Conservation (phyloP, 2,797 vertebrate species). For the Balearica regulorum region DNA sequence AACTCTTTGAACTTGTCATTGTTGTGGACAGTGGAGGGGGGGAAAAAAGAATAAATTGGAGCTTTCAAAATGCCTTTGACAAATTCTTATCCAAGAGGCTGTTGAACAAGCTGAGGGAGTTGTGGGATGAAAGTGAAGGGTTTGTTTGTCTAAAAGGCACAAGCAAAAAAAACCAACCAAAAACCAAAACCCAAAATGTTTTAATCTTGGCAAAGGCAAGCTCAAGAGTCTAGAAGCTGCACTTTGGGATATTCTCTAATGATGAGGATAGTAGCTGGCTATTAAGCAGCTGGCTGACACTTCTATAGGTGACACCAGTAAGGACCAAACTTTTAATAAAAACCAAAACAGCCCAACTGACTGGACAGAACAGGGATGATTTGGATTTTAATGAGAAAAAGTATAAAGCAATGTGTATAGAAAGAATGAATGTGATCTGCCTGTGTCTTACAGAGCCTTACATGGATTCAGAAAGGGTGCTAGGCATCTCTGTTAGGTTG, state of each 20-base stretch:
- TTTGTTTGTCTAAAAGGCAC: neutral
- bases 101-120: neutral
- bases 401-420: neutral
- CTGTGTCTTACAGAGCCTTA: neutral
- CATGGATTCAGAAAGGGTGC: neutral
- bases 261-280: neutral
- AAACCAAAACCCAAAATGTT: neutral
- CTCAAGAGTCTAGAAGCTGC: neutral
- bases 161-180: neutral
- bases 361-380: neutral
- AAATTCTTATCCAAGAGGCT: neutral
- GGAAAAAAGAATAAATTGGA: neutral
- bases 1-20: constrained; percentile 32
- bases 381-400: neutral
- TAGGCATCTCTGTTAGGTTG: neutral
- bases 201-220: neutral
- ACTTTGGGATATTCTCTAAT: neutral
- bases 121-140: neutral
- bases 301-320: neutral
- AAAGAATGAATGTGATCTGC: neutral
- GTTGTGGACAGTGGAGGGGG: neutral
- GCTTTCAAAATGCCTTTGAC: neutral
- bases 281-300: neutral
- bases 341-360: neutral
- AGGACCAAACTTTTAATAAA: neutral